Base-by-base conservation (phyloP, 1,140 invertebrate genomes). In the Brachionus koreanus region DNA sequence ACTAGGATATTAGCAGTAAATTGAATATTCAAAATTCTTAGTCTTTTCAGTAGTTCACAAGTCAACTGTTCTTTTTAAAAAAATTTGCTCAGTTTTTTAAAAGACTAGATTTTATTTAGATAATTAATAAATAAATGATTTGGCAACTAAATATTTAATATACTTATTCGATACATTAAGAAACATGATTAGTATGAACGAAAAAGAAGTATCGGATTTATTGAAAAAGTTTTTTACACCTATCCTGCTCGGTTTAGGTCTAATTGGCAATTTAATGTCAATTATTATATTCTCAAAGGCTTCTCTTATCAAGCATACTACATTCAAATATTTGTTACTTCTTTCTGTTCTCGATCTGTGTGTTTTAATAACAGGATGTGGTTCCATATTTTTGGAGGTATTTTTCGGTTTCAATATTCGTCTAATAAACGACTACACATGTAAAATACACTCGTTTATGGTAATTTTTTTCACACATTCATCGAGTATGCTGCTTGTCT, bases 401-500 rank as follows among this genome's bases (percentile, higher is more conserved):
- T 79, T 61, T 63, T 79, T 79, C 23, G n/a, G 37, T 37, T 61
- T 79, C n/a, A 43, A 79, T 65, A 19, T 65, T 10, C 76, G 76
- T 12, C 49, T 61, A 7, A 61, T 79, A 37, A 61, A 65, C 42
- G 25, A 57, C 37, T 57, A 61, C 29, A 39, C 76, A 5, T 79
- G 76, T 43, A 79, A 65, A 79, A 19, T 79, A 25, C 76, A 79
- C 37, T 61, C 49, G 12, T 79, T 79, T 61, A 37, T 79, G 49
- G 76, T 79, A 12, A 61, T 61, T 19, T 79, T 79, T 65, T 79
- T 79, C 23, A 79, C 76, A 39, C 76, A 79, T 61, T 79, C 76
- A 43, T 79, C 76, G 16, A 79, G 76, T 43, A 79, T 79, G 76
- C 49, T 79, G 3, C 49, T 79, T n/a, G 76, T 79, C 9, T 79